These are phyloP conservation scores for Cyprinodon brontotheroides DNA, from an alignment of 2,113 vertebrate genomes.

Conservation along the genomic window DNA sequence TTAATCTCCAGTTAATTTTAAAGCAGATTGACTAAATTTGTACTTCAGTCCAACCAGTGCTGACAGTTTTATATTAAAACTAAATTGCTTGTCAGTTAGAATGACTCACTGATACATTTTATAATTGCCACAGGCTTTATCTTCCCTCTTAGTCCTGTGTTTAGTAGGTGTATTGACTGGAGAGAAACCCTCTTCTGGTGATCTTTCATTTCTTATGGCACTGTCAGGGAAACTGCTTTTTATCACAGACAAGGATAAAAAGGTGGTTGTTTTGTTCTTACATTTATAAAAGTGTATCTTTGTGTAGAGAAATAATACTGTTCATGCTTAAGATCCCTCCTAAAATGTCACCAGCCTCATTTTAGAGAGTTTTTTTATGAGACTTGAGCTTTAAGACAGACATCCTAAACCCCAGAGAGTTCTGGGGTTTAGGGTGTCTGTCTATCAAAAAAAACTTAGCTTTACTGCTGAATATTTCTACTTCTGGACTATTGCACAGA, in stretches of 20 bases:
- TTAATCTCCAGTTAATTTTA: not conserved
- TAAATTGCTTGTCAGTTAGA: conserved; percentile 40
- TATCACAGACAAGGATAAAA: conserved; percentile 65
- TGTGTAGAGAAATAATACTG: conserved; percentile 55
- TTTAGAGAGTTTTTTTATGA: conserved; percentile 59
- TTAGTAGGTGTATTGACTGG: conserved; percentile 26
- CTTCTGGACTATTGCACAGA: conserved; percentile 40
- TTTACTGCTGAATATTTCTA: conserved; percentile 19
- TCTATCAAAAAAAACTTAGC: conserved; percentile 44
- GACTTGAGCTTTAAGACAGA: conserved; percentile 58
- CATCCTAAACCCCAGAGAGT: conserved; percentile 31
- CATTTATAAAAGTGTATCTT: conserved; percentile 56
- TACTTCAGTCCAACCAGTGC: not conserved
- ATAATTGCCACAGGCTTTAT: conserved; percentile 26
- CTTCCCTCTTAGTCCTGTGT: conserved; percentile 28
- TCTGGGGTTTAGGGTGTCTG: conserved; percentile 38
- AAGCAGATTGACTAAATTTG: not conserved
- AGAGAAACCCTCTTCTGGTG: conserved; percentile 39
- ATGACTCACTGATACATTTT: conserved; percentile 9
- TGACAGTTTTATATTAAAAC: not conserved
- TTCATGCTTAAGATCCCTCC: conserved; percentile 50
- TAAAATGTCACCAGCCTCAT: conserved; percentile 51
- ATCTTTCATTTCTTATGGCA: conserved; percentile 58
- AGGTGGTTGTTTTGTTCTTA: conserved; percentile 49
- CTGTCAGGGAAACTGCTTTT: conserved; percentile 48